phyloP scores from a whole-genome alignment of 2,113 vertebrate genomes.

The Neoarius graeffei region DNA sequence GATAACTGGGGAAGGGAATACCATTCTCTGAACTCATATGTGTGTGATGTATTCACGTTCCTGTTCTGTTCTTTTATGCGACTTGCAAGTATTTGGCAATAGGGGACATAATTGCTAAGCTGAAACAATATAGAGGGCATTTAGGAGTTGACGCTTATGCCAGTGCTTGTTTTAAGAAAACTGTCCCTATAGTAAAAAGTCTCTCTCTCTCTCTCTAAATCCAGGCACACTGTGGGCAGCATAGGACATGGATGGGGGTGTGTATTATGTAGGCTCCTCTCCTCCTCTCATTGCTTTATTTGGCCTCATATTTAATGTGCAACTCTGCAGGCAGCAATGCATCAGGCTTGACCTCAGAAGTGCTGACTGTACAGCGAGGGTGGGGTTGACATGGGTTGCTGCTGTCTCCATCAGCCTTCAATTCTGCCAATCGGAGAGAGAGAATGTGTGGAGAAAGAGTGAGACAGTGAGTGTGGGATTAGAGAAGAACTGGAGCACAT shows the following conservation, averaged over 20 bases:
- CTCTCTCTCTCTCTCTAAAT: neutral
- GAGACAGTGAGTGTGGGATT: neutral
- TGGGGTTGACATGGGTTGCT: constrained; percentile 46
- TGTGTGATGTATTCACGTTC: constrained; percentile 46
- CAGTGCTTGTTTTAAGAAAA: constrained; percentile 33
- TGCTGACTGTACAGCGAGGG: constrained; percentile 47
- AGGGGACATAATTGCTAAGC: constrained; percentile 27
- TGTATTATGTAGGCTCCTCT: constrained; percentile 5
- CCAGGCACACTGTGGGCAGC: neutral
- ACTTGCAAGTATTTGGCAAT: constrained; percentile 27
- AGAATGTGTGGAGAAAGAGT: neutral
- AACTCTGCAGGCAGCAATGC: constrained; percentile 35
- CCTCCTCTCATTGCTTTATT: constrained; percentile 38
- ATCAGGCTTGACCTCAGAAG: constrained; percentile 45
- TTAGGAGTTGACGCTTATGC: constrained; percentile 16
- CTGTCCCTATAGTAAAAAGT: neutral
- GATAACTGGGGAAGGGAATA: constrained; percentile 42
- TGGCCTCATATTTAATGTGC: constrained; percentile 53
- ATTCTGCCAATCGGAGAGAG: constrained; percentile 29
- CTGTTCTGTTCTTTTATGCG: constrained; percentile 36
- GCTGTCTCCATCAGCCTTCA: constrained; percentile 40
- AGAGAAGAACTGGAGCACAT: neutral
- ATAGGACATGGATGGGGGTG: constrained; percentile 7
- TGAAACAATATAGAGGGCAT: constrained; percentile 35
- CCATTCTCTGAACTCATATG: constrained; percentile 10